Evolutionary conservation across 2,113 vertebrate species (phyloP).

Genomic region (Psammodynastes pulverulentus): DNA sequence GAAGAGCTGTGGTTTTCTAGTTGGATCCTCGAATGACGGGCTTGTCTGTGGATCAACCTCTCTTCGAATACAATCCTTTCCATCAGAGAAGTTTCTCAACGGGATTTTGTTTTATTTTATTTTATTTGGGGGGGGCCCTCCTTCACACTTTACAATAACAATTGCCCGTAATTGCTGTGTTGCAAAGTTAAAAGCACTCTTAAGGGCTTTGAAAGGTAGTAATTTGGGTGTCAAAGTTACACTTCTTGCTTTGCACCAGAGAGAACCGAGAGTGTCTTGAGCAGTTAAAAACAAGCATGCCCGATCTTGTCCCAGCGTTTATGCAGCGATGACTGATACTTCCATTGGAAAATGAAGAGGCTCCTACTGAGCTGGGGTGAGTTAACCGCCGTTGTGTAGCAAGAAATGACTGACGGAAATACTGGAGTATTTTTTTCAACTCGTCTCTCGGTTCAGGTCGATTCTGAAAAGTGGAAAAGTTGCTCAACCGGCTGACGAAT

Average conservation of each 20-base stretch:
- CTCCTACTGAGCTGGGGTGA: slow-evolving; percentile 52
- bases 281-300: slow-evolving; percentile 65
- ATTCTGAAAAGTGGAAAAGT: slow-evolving; percentile 21
- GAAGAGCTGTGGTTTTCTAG: background rate
- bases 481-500: slow-evolving; percentile 37
- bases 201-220: slow-evolving; percentile 28
- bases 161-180: slow-evolving; percentile 28
- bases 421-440: background rate
- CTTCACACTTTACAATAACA: slow-evolving; percentile 30
- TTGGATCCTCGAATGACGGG: no score
- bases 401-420: slow-evolving; percentile 45
- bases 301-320: slow-evolving; percentile 55
- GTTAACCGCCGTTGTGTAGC: slow-evolving; percentile 46
- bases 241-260: slow-evolving; percentile 46
- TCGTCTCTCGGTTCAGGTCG: background rate
- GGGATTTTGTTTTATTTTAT: slow-evolving; percentile 30
- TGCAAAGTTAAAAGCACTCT: slow-evolving; percentile 26
- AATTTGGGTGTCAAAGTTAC: slow-evolving; percentile 49
- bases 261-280: slow-evolving; percentile 35
- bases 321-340: slow-evolving; percentile 39
- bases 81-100: slow-evolving; percentile 23
- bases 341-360: slow-evolving; percentile 50
- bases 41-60: background rate
- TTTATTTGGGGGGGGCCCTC: no score
- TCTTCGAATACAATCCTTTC: background rate